Evolutionary conservation across 2,888 invertebrate genomes (phyloP).

Genomic region (Ypsolopha sequella): DNA sequence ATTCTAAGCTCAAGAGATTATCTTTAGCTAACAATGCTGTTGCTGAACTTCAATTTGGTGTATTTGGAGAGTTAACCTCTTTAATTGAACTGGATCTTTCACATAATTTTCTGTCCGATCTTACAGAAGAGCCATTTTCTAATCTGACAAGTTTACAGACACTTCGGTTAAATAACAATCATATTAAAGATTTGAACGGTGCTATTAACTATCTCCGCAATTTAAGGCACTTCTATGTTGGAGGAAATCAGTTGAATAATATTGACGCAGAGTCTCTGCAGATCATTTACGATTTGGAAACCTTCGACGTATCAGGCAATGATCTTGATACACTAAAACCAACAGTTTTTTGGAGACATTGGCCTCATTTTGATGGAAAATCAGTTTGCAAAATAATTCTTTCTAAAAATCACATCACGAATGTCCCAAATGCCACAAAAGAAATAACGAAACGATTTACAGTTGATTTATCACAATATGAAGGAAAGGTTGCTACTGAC

Average conservation of each 20-base stretch:
- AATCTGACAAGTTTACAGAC: slow-evolving; percentile 38
- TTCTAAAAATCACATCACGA: slow-evolving; percentile 36
- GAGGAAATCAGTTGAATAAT: slow-evolving; percentile 36
- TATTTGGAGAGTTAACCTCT: slow-evolving; percentile 34
- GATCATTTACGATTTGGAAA: slow-evolving; percentile 46
- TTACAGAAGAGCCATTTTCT: slow-evolving; percentile 40
- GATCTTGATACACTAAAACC: slow-evolving; percentile 35
- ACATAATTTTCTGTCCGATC: slow-evolving; percentile 33
- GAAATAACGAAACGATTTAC: slow-evolving; percentile 22
- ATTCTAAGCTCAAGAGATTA: slow-evolving; percentile 31
- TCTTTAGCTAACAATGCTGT: slow-evolving; percentile 36
- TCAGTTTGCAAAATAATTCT: slow-evolving; percentile 40
- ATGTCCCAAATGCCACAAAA: slow-evolving; percentile 35
- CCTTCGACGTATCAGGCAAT: slow-evolving; percentile 50
- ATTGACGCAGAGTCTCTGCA: slow-evolving; percentile 40
- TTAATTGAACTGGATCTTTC: slow-evolving; percentile 46
- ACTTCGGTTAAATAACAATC: slow-evolving; percentile 41
- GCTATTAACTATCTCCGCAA: slow-evolving; percentile 42
- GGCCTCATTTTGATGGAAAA: slow-evolving; percentile 35
- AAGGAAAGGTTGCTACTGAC: slow-evolving; percentile 32
- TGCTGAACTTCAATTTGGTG: slow-evolving; percentile 25
- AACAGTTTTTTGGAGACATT: slow-evolving; percentile 41
- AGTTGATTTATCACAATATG: slow-evolving; percentile 11
- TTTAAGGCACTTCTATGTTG: slow-evolving; percentile 43
- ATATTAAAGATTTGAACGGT: slow-evolving; percentile 45